Evolutionary conservation across 2,797 vertebrate species (phyloP).

Genomic region (Dermochelys coriacea): DNA sequence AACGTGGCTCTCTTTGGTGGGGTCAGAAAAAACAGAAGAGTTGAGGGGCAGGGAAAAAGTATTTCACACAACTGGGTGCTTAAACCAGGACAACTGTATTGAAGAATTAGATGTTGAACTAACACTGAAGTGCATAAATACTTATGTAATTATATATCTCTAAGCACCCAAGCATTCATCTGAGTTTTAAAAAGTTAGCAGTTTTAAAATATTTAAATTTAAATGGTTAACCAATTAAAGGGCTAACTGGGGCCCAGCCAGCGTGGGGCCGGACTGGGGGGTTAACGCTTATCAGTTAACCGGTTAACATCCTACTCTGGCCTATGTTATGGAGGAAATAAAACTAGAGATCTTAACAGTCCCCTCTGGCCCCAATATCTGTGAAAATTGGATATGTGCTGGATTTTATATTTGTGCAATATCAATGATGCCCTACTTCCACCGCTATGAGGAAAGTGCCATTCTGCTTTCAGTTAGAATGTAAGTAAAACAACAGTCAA

Average conservation of each 20-base stretch:
- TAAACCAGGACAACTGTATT: background rate
- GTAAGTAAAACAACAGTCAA: background rate
- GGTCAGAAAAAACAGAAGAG: background rate
- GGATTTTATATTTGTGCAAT: background rate
- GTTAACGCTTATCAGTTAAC: no score
- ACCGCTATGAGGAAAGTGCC: background rate
- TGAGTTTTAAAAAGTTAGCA: background rate
- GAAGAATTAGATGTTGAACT: fast-evolving
- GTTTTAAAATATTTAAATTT: no score
- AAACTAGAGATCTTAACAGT: background rate
- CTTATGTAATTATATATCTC: fast-evolving
- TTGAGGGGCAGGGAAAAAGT: background rate
- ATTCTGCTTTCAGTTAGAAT: background rate
- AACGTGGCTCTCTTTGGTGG: background rate
- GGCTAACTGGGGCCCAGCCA: no score
- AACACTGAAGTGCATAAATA: fast-evolving
- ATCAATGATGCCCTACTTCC: background rate
- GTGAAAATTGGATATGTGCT: background rate
- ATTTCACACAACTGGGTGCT: background rate
- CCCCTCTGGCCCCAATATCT: background rate
- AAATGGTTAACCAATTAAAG: no score
- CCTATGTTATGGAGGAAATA: background rate
- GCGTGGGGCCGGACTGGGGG: no score
- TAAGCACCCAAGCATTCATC: fast-evolving
- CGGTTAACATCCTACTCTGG: background rate